Percentiles rank a stretch among this genome's conserved stretches.
Evolutionary conservation across 2,797 vertebrate species (phyloP).

Genomic region (Anabas testudineus): DNA sequence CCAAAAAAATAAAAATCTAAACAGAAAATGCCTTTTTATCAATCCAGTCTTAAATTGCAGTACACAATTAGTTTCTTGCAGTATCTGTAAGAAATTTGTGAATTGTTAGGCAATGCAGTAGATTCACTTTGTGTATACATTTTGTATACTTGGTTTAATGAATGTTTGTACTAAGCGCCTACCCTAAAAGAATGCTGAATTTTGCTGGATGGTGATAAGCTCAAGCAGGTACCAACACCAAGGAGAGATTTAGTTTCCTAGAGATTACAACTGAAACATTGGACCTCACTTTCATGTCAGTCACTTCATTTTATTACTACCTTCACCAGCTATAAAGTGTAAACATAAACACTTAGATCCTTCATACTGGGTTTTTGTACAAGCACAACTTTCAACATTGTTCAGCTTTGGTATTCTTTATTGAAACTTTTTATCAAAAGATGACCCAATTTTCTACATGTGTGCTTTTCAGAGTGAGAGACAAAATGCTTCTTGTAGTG

Average conservation of each 20-base stretch:
- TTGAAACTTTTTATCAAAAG: slow-evolving; percentile 1
- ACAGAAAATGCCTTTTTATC: slow-evolving; percentile 22
- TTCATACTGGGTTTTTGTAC: slow-evolving; percentile 36
- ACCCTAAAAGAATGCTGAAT: slow-evolving; percentile 26
- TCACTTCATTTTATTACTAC: slow-evolving; percentile 32
- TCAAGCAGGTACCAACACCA: slow-evolving; percentile 55
- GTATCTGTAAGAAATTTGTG: slow-evolving; percentile 33
- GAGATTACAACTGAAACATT: slow-evolving; percentile 51
- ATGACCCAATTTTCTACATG: neutral
- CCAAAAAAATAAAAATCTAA: no score
- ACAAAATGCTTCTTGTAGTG: neutral
- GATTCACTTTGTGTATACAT: slow-evolving; percentile 42
- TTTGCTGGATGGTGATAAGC: slow-evolving; percentile 29
- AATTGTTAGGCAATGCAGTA: slow-evolving; percentile 35
- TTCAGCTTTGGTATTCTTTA: slow-evolving; percentile 18
- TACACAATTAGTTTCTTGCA: slow-evolving; percentile 41
- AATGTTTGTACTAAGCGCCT: slow-evolving; percentile 63
- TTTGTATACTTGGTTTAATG: slow-evolving; percentile 30
- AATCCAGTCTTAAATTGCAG: slow-evolving; percentile 57
- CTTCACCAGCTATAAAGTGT: slow-evolving; percentile 55
- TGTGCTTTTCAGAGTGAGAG: slow-evolving; percentile 3
- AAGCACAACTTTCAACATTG: neutral
- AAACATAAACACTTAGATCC: slow-evolving; percentile 1
- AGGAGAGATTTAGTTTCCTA: slow-evolving; percentile 28
- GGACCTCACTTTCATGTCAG: slow-evolving; percentile 56